phyloP scores from a whole-genome alignment of 2,113 vertebrate species.

The Platanista minor region DNA sequence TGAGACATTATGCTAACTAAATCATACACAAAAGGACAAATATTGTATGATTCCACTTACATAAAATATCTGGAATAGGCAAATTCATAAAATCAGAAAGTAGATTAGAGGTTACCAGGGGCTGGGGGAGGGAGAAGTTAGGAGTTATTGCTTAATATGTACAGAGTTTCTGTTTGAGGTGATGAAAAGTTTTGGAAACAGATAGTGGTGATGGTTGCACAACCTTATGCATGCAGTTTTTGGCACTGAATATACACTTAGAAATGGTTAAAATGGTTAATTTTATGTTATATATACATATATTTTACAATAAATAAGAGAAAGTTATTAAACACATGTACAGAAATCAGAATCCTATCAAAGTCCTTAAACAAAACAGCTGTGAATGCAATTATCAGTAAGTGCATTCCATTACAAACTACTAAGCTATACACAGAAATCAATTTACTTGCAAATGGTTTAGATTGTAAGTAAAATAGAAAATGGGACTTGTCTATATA shows the following conservation, averaged over 20 bases:
- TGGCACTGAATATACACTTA: background rate
- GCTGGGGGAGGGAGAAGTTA: background rate
- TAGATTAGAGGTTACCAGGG: conserved; percentile 10
- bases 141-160: conserved; percentile 30
- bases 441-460: background rate
- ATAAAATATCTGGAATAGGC: background rate
- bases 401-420: background rate
- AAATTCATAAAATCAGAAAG: conserved; percentile 20
- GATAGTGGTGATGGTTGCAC: background rate
- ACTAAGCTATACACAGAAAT: background rate
- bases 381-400: conserved; percentile 4
- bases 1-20: background rate
- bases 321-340: background rate
- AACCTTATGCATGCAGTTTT: background rate
- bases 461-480: background rate
- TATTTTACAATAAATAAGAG: background rate
- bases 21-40: conserved; percentile 10
- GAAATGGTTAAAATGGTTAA: background rate
- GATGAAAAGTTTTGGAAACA: background rate
- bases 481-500: background rate
- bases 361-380: conserved; percentile 10
- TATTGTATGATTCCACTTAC: background rate
- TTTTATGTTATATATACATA: background rate
- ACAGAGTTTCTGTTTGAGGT: conserved; percentile 13
- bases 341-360: background rate